phyloP scores from a whole-genome alignment of 2,888 invertebrate species.

The Sussaba pulchella region DNA sequence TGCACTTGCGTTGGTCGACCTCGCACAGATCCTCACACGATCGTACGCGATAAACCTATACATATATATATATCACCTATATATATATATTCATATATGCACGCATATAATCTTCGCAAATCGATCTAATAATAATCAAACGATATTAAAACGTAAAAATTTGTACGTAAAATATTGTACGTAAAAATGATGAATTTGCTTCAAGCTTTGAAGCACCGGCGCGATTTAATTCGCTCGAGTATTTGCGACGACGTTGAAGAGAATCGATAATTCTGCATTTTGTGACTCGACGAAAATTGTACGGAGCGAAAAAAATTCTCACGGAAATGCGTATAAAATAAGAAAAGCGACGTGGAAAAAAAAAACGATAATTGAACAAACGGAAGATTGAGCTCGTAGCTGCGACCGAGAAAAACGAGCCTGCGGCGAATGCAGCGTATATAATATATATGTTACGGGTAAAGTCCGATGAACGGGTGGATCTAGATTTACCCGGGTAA shows the following conservation, averaged over 20 bases:
- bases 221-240: slow-evolving; percentile 23
- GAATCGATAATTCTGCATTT: slow-evolving; percentile 40
- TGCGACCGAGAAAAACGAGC: slow-evolving; percentile 29
- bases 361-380: neutral
- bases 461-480: no score
- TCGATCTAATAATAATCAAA: slow-evolving; percentile 49
- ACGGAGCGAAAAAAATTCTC: neutral
- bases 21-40: slow-evolving; percentile 56
- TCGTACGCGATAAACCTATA: slow-evolving; percentile 50
- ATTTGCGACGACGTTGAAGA: neutral
- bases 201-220: slow-evolving; percentile 43
- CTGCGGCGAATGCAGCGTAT: neutral
- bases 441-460: no score
- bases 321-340: neutral
- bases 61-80: no score
- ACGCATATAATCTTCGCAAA: slow-evolving; percentile 42
- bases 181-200: slow-evolving; percentile 16
- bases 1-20: slow-evolving; percentile 64
- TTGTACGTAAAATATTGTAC: slow-evolving; percentile 24
- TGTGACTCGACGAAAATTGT: slow-evolving; percentile 22
- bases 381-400: slow-evolving; percentile 9
- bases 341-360: neutral
- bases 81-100: no score
- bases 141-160: no score
- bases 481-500: no score